These are phyloP conservation scores for Cotesia chilonis DNA, from an alignment of 1,140 invertebrate genomes.

Conservation along the genomic window DNA sequence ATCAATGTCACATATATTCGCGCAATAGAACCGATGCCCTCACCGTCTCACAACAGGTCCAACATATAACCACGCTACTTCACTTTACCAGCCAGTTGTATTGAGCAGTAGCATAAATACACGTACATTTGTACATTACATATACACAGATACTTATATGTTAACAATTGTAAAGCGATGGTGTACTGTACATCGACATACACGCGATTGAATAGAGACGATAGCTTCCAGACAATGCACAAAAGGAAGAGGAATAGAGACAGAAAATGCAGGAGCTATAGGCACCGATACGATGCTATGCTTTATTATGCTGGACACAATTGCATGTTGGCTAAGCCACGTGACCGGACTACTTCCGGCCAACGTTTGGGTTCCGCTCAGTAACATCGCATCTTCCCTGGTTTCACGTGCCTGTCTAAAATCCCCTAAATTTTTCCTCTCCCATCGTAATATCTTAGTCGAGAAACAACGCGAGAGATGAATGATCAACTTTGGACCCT, in stretches of 20 bases:
- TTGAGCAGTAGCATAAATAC: constrained; percentile 5
- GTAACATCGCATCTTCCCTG: constrained; percentile 44
- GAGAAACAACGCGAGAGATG: constrained; percentile 10
- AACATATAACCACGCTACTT: constrained; percentile 27
- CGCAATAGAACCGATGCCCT: constrained; percentile 39
- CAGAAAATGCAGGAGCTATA: constrained; percentile 34
- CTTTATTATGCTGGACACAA: constrained; percentile 63
- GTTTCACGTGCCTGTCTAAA: constrained; percentile 23
- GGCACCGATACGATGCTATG: constrained; percentile 44
- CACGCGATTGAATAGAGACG: constrained; percentile 19
- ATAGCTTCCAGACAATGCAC: constrained; percentile 18
- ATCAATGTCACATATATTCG: constrained; percentile 52
- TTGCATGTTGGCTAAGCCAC: constrained; percentile 63
- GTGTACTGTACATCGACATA: neutral
- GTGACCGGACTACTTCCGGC: constrained; percentile 60
- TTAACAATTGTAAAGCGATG: too few species aligned
- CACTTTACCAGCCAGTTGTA: constrained; percentile 16
- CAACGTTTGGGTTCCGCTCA: constrained; percentile 48
- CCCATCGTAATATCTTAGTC: neutral
- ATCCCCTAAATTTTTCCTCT: neutral
- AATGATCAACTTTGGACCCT: constrained; percentile 18
- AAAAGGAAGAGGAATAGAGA: constrained; percentile 18
- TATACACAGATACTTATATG: neutral
- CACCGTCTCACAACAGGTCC: constrained; percentile 37
- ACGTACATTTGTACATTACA: neutral